Evolutionary conservation across 2,113 vertebrate species (phyloP).

Genomic region (Lophotis ruficrista): DNA sequence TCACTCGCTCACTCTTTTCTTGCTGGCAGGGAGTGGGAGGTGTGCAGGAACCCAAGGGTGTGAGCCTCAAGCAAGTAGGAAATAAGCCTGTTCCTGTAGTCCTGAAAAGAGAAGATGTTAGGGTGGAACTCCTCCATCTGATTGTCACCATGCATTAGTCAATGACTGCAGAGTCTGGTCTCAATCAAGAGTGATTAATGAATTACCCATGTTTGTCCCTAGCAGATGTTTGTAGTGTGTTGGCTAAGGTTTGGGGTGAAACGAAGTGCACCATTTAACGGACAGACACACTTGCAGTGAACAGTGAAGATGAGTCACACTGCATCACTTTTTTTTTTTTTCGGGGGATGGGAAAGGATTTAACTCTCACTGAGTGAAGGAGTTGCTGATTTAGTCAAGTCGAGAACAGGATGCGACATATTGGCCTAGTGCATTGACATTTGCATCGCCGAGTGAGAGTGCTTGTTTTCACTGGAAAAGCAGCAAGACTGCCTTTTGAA

Average conservation of each 20-base stretch:
- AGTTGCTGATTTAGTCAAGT: slow-evolving; percentile 47
- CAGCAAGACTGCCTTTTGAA: slow-evolving; percentile 36
- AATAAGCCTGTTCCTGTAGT: not conserved
- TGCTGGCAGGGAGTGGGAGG: not conserved
- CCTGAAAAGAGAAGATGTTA: not conserved
- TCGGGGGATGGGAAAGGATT: not conserved
- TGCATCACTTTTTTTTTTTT: not conserved
- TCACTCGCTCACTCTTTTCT: not conserved
- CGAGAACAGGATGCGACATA: slow-evolving; percentile 8
- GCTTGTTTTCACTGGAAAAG: slow-evolving; percentile 23
- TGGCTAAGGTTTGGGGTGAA: not conserved
- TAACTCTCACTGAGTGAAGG: not conserved
- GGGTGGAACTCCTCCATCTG: not conserved
- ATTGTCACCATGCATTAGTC: not conserved
- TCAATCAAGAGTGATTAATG: not conserved
- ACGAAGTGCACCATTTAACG: not conserved
- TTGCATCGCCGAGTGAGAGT: slow-evolving; percentile 23
- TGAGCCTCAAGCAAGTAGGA: not conserved
- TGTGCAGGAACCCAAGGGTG: not conserved
- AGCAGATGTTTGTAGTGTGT: not conserved
- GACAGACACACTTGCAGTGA: not conserved
- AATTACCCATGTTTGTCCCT: not conserved
- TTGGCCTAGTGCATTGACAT: slow-evolving; percentile 27
- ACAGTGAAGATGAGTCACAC: not conserved
- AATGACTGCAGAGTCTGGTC: not conserved